Conservation (phyloP, 1,140 invertebrate genomes). For the Calliphora vicina region DNA sequence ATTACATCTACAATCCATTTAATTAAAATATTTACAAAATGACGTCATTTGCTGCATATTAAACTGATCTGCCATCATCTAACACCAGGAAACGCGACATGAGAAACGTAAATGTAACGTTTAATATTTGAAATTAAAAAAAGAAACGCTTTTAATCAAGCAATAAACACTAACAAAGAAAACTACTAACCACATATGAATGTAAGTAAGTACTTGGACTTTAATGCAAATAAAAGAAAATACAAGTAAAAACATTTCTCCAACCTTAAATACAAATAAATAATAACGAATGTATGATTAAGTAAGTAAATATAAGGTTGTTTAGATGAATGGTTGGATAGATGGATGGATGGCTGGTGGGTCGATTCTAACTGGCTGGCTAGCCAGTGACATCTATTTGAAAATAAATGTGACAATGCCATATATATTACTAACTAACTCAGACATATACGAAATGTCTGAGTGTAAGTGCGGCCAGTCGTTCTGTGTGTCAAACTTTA, state of each 20-base stretch:
- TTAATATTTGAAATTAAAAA: neutral
- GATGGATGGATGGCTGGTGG: neutral
- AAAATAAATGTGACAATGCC: neutral
- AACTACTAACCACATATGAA: neutral
- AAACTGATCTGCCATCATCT: neutral
- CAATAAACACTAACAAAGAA: neutral
- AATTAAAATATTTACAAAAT: neutral
- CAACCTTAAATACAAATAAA: neutral
- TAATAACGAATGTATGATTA: neutral
- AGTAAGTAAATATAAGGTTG: neutral
- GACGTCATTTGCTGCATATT: neutral
- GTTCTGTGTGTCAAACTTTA: neutral
- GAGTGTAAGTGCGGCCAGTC: neutral
- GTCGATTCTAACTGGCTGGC: neutral
- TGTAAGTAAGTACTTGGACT: too few relatives aligned
- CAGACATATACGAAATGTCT: neutral
- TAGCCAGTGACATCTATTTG: constrained; percentile 3
- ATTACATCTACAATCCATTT: neutral
- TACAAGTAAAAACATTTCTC: neutral
- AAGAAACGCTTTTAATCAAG: neutral
- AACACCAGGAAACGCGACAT: neutral
- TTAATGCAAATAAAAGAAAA: neutral
- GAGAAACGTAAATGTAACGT: neutral
- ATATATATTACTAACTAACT: neutral
- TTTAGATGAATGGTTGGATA: neutral